Evolutionary conservation across 2,797 vertebrate genomes (phyloP), one percentile per base, ranked within the genome.

Genomic region (Protosalanx chinensis): DNA sequence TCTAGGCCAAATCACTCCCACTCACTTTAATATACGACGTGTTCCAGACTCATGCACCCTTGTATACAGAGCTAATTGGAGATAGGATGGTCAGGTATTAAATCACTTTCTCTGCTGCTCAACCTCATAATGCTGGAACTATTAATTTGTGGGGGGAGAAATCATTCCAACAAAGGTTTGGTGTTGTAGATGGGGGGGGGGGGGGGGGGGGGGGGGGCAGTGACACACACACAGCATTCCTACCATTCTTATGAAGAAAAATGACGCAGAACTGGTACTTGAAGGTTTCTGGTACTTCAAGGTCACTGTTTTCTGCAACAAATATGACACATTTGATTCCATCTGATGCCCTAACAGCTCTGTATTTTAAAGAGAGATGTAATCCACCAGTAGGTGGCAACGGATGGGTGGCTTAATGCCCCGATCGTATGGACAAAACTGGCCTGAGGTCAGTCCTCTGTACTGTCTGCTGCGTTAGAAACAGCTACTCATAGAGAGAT

Each of bases 1-100:
- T 88, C 67, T 74, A 35, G 83, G 85, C 88, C 85, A 90, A 88
- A 86, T 81, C 33, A 85, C 88, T 88, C 90, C 88, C 88, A 85
- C 90, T 84, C 79, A 84, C 76, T 64, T 71, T 87, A 88, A 89
- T 88, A 79, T 89, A 90, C 68, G 83, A 85, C 79, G 87, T 83
- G 81, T 75, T 77, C 73, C 78, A 72, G 80, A 87, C 83, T 76
- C 83, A 84, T 82, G 84, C 85, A 86, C 85, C 84, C 81, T 85
- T 81, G 74, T 77, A 81, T 79, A 76, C 30, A 23, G 63, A 81
- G 82, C 86, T 88, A 88, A 91, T 89, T 90, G 86, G 86, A 81
- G 76, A 76, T 64, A 67, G 77, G 80, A 68, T 72, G 77, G 81
- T 76, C 77, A 64, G 82, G 70, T 33, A 82, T 81, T 87, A 88